Conservation (phyloP, 2,797 vertebrate genomes). For the Gymnocypris eckloni region DNA sequence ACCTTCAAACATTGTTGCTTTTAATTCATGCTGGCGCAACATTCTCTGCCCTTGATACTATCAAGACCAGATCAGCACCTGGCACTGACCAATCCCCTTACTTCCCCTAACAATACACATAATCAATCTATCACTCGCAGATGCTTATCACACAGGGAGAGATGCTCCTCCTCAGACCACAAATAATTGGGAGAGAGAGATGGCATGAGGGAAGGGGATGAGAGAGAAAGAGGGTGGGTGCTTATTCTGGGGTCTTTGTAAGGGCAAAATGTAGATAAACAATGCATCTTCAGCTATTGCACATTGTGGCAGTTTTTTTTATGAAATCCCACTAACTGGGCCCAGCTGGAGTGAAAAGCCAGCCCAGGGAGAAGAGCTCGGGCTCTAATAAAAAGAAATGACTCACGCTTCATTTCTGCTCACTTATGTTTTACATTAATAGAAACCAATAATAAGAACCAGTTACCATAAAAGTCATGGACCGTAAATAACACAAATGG, state of each 20-base stretch:
- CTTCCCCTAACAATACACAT: slow-evolving; percentile 79
- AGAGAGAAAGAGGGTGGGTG: slow-evolving; percentile 16
- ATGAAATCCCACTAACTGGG: slow-evolving; percentile 86
- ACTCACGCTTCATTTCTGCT: slow-evolving; percentile 94
- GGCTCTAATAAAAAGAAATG: slow-evolving; percentile 91
- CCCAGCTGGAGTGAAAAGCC: slow-evolving; percentile 81
- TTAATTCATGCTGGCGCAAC: slow-evolving; percentile 69
- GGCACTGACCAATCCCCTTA: slow-evolving; percentile 75
- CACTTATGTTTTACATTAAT: slow-evolving; percentile 97
- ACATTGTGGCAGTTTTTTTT: slow-evolving; percentile 71
- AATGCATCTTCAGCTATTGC: slow-evolving; percentile 65
- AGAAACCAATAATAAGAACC: slow-evolving; percentile 94
- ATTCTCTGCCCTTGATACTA: slow-evolving; percentile 82
- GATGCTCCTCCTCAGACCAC: slow-evolving; percentile 51
- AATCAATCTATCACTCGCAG: slow-evolving; percentile 83
- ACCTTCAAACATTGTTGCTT: slow-evolving; percentile 63
- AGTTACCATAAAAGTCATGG: slow-evolving; percentile 92
- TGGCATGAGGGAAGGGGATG: slow-evolving; percentile 30
- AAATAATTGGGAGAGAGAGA: slow-evolving; percentile 50
- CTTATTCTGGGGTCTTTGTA: slow-evolving; percentile 49
- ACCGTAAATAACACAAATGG: slow-evolving; percentile 95
- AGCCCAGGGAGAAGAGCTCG: slow-evolving; percentile 77
- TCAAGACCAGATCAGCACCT: slow-evolving; percentile 80
- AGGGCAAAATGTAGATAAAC: slow-evolving; percentile 67
- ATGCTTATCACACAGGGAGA: slow-evolving; percentile 79